Evolutionary conservation across 2,888 invertebrate species (phyloP), one percentile per base, ranked within the genome.

Genomic region (Heterodera filipjevi): DNA sequence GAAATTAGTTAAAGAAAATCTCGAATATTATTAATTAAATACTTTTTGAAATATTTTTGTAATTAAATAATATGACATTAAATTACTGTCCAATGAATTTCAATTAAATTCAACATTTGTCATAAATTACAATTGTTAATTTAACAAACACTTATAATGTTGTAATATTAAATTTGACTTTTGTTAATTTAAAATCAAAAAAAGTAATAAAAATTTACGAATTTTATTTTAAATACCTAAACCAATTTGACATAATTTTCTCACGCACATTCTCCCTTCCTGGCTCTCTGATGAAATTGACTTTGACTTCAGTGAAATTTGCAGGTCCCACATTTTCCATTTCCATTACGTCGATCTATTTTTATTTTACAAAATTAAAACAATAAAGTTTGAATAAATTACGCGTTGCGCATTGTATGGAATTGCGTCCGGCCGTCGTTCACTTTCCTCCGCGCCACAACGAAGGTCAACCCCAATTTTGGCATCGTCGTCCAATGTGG

Each of bases 381-480:
- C 0, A 1, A 39, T 53, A 19, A 53, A 22, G 6, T 19, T 16
- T 22, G 6, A 22, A 1, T 0, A 22, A 53, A 22, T 59, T 59
- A 59, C 59, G 49, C 49, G 49, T 72, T 72, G 72, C 30, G 72
- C 49, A 44, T 72, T 72, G 30, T 53, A 49, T 6, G 72, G 72
- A 44, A 72, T 72, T 44, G 72, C 72, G 19, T 49, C 72, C 32
- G 72, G 72, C 1, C 53, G 53, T 5, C 72, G 49, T 22, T 19
- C 22, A 30, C 39, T 72, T 27, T 59, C 72, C n/a, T 72, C 53
- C 19, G 27, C 72, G 19, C 72, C 72, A n/a, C 72, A 72, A 32
- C 49, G 59, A 33, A 72, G 30, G 44, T 72, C 59, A 22, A 72
- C 72, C 2, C 72, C 72, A 53, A 72, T 72, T 44, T 44, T 33